Evolutionary conservation across 2,888 invertebrate species (phyloP), one percentile per base, ranked within the genome.

Genomic region (Saturnia japonica): DNA sequence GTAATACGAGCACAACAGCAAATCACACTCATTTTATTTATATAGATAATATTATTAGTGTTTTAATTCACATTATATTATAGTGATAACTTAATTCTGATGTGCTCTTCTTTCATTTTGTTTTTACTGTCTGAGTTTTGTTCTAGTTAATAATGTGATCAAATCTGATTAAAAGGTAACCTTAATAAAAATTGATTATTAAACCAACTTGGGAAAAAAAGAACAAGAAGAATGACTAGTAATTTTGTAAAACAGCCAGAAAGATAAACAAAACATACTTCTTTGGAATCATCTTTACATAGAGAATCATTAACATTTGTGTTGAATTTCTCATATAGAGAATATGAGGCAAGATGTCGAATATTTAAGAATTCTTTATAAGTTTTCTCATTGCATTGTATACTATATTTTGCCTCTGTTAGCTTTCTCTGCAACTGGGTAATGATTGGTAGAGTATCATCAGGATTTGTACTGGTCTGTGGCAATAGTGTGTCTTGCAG

Each of bases 341-440:
- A 74, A 77, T 85, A 85, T 22, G 88, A 83, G 40, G 86, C 85
- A 19, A 75, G 70, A 73, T 92, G 91, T 0, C 89, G 81, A 16
- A 91, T 73, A 51, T 83, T 82, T 25, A 83, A 45, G 70, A 87
- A 82, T 4, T 90, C 85, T 60, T 81, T 77, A 11, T 83, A 77
- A 43, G 79, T 79, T 68, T 82, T 84, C 72, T 91, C 83, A 80
- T 88, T 90, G 71, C 80, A 83, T 47, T 85, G 79, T 1, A 86
- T 78, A 78, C 77, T 85, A 73, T 88, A 89, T 72, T 83, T 84
- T 12, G 89, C 87, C 80, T 90, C 89, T 12, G 79, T 85, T 25
- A 91, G 79, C 74, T 93, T 93, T 22, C 82, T 84, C 71, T 77
- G 85, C 1, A 93, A 76, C 51, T 89, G 83, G 22, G 75, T 83